Base-by-base conservation (phyloP, 2,888 invertebrate genomes). In the Lordiphosa andalusiaca region DNA sequence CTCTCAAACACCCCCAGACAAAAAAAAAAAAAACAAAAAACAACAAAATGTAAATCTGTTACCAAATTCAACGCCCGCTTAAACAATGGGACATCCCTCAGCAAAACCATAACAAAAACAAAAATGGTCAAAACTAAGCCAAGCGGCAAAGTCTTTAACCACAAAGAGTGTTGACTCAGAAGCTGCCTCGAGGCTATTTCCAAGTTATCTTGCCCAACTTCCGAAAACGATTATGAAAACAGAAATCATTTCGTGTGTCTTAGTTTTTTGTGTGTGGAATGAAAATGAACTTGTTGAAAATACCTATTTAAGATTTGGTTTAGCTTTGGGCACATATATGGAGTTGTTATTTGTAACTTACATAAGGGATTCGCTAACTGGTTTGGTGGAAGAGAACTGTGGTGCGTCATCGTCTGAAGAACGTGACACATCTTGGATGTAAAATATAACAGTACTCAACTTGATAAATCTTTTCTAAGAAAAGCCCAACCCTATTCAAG, bases 141-240 rank as follows among this genome's bases (percentile, higher is more conserved):
- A 70, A 63, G 73, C 58, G 42, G 50, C 49, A 54, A 64, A 54
- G 46, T 58, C 40, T 33, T 25, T 37, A 38, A 47, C 25, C 25
- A 25, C 25, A 25, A 30, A 30, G 30, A 30, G 30, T 66, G 60
- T 51, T 66, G 66, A 59, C 47, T 58, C 61, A 64, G 65, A 57
- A 48, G 51, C 51, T 51, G 46, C 13, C 33, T 49, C 44, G 39
- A 62, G 30, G 30, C 30, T 48, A 42, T 57, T 51, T 49, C 49
- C 49, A 41, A 44, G 30, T 6, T 37, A 21, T 42, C 66, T 76
- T 76, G 63, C 53, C 59, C 66, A 81, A 78, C 82, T 81, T 81
- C 84, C 84, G 71, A 71, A 73, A 63, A 39, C 64, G 53, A 70
- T 74, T 72, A 65, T 51, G 33, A 19, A 44, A 38, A 23, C 7